Percentiles rank a stretch among this genome's conserved stretches.
Evolutionary conservation across 2,888 invertebrate genomes (phyloP).

Genomic region (Calameuta idolon): DNA sequence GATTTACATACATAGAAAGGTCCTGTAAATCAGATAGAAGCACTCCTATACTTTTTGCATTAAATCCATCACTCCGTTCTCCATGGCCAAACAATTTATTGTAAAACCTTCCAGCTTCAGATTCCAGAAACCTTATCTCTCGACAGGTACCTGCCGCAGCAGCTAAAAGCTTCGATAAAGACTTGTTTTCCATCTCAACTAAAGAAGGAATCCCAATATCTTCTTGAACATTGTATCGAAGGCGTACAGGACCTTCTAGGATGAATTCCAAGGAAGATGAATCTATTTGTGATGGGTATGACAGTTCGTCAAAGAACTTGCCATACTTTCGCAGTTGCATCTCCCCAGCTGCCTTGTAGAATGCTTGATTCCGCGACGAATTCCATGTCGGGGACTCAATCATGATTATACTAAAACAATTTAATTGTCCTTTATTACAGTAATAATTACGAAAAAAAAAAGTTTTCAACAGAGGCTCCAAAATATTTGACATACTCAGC

Average conservation of each 20-base stretch:
- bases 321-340: conserved; percentile 70
- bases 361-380: conserved; percentile 55
- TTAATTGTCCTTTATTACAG: not conserved
- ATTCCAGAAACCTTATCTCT: conserved; percentile 78
- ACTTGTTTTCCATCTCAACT: conserved; percentile 85
- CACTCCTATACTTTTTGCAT: conserved; percentile 44
- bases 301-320: conserved; percentile 69
- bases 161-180: conserved; percentile 82
- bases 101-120: conserved; percentile 75
- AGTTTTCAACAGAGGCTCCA: not conserved
- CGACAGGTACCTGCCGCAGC: conserved; percentile 83
- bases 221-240: conserved; percentile 71
- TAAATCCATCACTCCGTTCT: conserved; percentile 65
- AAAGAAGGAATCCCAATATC: conserved; percentile 76
- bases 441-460: not conserved
- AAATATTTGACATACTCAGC: not conserved
- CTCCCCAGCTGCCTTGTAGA: conserved; percentile 69
- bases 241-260: conserved; percentile 58
- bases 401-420: conserved; percentile 41
- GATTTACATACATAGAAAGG: conserved; percentile 51
- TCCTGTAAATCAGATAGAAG: conserved; percentile 59
- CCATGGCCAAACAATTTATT: conserved; percentile 63
- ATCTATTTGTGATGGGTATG: conserved; percentile 47
- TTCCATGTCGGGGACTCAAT: conserved; percentile 58
- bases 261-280: conserved; percentile 49